Conservation (phyloP, 2,113 vertebrate genomes). For the Lepisosteus oculatus region DNA sequence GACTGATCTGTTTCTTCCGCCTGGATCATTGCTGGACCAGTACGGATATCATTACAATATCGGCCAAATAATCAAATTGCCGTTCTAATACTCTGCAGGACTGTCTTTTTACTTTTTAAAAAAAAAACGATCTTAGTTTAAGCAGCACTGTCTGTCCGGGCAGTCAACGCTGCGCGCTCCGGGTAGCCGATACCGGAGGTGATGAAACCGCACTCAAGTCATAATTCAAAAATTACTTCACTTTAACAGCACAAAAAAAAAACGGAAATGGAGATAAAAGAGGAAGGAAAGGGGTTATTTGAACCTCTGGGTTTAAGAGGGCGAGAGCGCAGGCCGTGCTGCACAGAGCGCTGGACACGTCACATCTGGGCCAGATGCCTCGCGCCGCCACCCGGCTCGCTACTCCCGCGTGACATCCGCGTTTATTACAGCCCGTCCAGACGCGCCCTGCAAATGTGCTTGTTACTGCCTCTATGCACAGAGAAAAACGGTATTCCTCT, state of each 20-base stretch:
- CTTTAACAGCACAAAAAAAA: constrained; percentile 9
- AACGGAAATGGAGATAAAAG: constrained; percentile 10
- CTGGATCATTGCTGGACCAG: too few relatives aligned
- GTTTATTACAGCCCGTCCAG: constrained; percentile 10
- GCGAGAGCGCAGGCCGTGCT: constrained; percentile 1
- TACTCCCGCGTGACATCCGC: constrained; percentile 16
- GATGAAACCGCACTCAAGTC: constrained; percentile 46
- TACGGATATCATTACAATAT: too few relatives aligned
- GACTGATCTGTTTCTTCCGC: too few relatives aligned
- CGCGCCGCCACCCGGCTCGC: constrained; percentile 4
- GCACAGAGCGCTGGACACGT: not conserved
- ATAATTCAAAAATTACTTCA: constrained; percentile 21
- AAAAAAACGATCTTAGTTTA: too few relatives aligned
- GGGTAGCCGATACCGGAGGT: constrained; percentile 22
- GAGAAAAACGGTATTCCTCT: not conserved
- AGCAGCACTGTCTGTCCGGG: too few relatives aligned
- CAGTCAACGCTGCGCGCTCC: too few relatives aligned
- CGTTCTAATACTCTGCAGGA: too few relatives aligned
- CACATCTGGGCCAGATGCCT: constrained; percentile 31
- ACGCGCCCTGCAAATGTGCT: constrained; percentile 17
- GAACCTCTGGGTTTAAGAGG: not conserved
- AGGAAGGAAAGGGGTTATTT: constrained; percentile 2
- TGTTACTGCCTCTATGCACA: constrained; percentile 41
- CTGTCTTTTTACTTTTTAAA: too few relatives aligned
- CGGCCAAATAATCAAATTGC: too few relatives aligned